These are phyloP conservation scores for Amia ocellicauda DNA, from an alignment of 2,113 vertebrate species.

Conservation along the genomic window DNA sequence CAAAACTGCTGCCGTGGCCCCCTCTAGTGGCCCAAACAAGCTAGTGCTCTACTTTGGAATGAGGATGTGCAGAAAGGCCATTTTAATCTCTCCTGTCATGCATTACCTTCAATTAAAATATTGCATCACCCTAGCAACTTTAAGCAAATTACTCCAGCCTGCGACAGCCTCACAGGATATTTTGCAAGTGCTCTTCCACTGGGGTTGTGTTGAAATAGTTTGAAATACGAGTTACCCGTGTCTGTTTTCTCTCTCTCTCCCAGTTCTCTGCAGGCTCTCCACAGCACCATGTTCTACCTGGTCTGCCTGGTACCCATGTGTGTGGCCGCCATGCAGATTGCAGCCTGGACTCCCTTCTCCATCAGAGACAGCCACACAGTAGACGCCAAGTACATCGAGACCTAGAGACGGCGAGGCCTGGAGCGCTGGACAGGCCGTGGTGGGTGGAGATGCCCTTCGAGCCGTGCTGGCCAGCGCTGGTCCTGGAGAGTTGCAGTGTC, in stretches of 20 bases:
- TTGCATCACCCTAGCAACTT: too few relatives aligned
- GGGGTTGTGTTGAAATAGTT: too few relatives aligned
- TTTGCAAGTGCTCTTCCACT: too few relatives aligned
- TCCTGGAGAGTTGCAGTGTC: neutral
- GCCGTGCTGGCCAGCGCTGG: neutral
- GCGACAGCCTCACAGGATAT: too few relatives aligned
- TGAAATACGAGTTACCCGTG: too few relatives aligned
- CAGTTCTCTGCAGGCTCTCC: conserved; percentile 68
- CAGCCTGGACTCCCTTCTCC: conserved; percentile 79
- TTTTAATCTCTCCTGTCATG: neutral
- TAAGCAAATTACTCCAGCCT: too few relatives aligned
- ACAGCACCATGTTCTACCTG: conserved; percentile 77
- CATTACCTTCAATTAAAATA: neutral
- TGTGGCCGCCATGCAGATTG: conserved; percentile 65
- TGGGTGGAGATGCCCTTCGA: conserved; percentile 6
- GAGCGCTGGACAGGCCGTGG: conserved; percentile 1
- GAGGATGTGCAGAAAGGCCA: neutral
- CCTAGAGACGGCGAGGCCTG: conserved; percentile 21
- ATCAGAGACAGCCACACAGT: conserved; percentile 74
- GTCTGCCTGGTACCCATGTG: conserved; percentile 77
- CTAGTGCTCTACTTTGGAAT: neutral
- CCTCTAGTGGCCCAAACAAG: neutral
- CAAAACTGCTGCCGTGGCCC: neutral
- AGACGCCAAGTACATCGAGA: conserved; percentile 49
- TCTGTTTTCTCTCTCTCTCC: conserved; percentile 1